A percentile compares a stretch with the other conserved stretches of the same genome.
Conservation (phyloP, 1,140 invertebrate species). For the Stratiolaelaps scimitus region DNA sequence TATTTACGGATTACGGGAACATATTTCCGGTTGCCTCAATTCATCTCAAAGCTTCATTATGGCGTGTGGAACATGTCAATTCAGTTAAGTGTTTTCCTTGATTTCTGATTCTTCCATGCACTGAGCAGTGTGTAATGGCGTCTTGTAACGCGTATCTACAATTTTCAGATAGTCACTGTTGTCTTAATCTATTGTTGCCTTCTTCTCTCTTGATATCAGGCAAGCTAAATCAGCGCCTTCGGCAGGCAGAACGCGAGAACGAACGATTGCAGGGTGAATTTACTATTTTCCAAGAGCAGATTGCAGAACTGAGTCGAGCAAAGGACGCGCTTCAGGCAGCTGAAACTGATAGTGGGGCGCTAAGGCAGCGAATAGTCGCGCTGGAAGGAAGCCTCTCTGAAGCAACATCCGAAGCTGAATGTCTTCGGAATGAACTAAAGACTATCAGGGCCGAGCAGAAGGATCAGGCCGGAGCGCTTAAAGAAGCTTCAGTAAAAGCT, state of each 20-base stretch:
- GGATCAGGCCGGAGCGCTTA: not conserved
- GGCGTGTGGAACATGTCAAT: no score
- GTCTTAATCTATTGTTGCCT: no score
- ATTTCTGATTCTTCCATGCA: no score
- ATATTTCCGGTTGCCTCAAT: no score
- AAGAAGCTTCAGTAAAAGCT: not conserved
- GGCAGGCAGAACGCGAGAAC: conserved; percentile 15
- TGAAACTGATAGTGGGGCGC: not conserved
- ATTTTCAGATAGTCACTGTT: no score
- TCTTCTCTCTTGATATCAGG: not conserved
- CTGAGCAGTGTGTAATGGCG: no score
- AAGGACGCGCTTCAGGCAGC: not conserved
- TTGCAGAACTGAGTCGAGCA: not conserved
- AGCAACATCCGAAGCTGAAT: not conserved
- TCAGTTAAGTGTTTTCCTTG: no score
- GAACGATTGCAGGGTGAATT: conserved; percentile 11
- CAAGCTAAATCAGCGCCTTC: conserved; percentile 7
- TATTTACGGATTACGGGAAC: no score
- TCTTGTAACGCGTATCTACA: no score
- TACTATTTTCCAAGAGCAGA: not conserved
- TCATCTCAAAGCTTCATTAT: no score
- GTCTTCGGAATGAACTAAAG: not conserved
- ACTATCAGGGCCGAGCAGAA: not conserved
- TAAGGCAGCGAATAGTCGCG: not conserved
- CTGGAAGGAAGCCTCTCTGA: not conserved